Evolutionary conservation across 2,888 invertebrate genomes (phyloP), one percentile per base, ranked within the genome.

Genomic region (Stenurella melanura): DNA sequence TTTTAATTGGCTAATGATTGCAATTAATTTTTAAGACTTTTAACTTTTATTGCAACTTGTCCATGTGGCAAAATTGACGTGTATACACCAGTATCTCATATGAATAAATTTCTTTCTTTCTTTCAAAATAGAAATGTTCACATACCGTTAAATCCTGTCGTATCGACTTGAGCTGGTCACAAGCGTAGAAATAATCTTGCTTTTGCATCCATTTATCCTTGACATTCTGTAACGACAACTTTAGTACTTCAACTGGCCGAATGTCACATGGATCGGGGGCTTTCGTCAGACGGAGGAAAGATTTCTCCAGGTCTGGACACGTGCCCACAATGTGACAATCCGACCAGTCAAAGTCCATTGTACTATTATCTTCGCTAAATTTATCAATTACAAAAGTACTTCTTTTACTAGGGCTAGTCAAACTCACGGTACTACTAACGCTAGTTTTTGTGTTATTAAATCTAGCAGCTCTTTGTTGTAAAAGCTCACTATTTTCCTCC

Each of bases 81-180:
- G n/a, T n/a, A n/a, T n/a, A n/a, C n/a, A n/a, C n/a, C n/a, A n/a
- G n/a, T n/a, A n/a, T n/a, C n/a, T n/a, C n/a, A n/a, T n/a, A n/a
- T n/a, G n/a, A n/a, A n/a, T n/a, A n/a, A n/a, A n/a, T n/a, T n/a
- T n/a, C n/a, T n/a, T n/a, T n/a, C n/a, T n/a, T n/a, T n/a, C n/a
- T n/a, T n/a, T 9, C 3, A 50, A 66, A 17, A 50, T 19, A 9
- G 21, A 54, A 54, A 67, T 56, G 73, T 54, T 73, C 58, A 78
- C 93, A 92, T 90, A 98, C 99, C 79, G 99, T 99, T 85, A 99
- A 92, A 93, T 99, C 99, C 91, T 99, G 99, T 84, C 99, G 92
- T 83, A 99, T 98, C 10, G 98, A 98, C 90, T 99, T 99, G 75
- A 99, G 92, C 90, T 99, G 99, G 92, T 99, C 98, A 91, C 98